phyloP scores from a whole-genome alignment of 2,113 vertebrate genomes.

The Hypanus sabinus region DNA sequence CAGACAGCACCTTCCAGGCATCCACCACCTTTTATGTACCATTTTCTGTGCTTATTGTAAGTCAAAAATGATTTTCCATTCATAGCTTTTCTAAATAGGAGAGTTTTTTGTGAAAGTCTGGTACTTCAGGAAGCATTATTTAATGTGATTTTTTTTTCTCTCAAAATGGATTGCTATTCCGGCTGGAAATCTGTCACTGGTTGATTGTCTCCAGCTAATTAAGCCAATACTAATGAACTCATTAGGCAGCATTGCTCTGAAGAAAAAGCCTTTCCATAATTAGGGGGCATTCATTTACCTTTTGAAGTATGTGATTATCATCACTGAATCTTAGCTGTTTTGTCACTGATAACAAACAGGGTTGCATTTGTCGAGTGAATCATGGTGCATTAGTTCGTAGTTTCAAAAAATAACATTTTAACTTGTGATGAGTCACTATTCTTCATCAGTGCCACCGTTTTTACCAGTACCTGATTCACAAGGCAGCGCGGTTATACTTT shows the following conservation, averaged over 20 bases:
- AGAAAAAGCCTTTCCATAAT: background rate
- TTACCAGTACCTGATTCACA: no score
- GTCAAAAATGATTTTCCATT: background rate
- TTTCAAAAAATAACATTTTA: background rate
- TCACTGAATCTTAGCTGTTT: background rate
- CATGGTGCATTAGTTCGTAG: no score
- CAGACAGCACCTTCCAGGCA: no score
- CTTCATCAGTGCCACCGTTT: background rate
- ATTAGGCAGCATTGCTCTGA: background rate
- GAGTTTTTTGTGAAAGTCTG: background rate
- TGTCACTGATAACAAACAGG: background rate
- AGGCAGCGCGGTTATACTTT: no score
- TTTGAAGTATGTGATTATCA: background rate
- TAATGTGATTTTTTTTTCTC: background rate
- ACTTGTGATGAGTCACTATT: background rate
- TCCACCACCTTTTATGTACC: no score
- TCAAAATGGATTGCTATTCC: background rate
- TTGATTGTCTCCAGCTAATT: background rate
- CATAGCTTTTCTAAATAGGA: background rate
- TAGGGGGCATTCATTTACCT: background rate
- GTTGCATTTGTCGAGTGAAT: no score
- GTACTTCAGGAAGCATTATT: background rate
- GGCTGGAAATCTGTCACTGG: background rate
- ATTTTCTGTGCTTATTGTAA: no score
- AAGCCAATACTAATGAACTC: background rate